Evolutionary conservation across 2,113 vertebrate genomes (phyloP), one percentile per base, ranked within the genome.

Genomic region (Setophaga coronata): DNA sequence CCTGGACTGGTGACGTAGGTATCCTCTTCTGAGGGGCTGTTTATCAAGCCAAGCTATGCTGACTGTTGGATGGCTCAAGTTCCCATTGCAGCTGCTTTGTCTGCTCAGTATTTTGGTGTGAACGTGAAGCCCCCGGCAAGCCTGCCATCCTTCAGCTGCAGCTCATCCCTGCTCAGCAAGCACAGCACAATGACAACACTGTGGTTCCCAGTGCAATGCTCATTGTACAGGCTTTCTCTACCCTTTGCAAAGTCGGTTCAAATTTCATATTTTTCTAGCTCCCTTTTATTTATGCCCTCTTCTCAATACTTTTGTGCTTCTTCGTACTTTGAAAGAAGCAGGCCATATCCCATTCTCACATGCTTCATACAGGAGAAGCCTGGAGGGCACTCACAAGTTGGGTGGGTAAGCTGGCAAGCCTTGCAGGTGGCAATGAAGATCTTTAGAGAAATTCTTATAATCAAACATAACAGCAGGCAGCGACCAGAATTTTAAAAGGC

Each of bases 41-140:
- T 94, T 95, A 89, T 82, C 88, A 69, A 96, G 91, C 60, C 90
- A 92, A 94, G 61, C 67, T 72, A 77, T 7, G 65, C 53, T 90
- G 47, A 40, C 64, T 94, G 69, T 58, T 34, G 87, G 78, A 57
- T 42, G 65, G 91, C 28, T 87, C 45, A 87, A 92, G 76, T 82
- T 80, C 66, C 67, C 40, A 45, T 16, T 70, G 60, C 51, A 91
- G 74, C 47, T 57, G 47, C 95, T 95, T 51, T 95, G 33, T 60
- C 82, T 56, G 78, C 13, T 95, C 48, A 18, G 67, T 65, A 14
- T 89, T 77, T 88, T 36, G 71, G 56, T 25, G 45, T 18, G 94
- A 94, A 76, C 1, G 12, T 67, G 82, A 85, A 65, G 38, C 51
- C 43, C 84, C 61, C 61, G 70, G 91, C 61, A 92, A 92, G 64